Evolutionary conservation across 2,888 invertebrate genomes (phyloP).

Genomic region (Temnothorax rugatulus): DNA sequence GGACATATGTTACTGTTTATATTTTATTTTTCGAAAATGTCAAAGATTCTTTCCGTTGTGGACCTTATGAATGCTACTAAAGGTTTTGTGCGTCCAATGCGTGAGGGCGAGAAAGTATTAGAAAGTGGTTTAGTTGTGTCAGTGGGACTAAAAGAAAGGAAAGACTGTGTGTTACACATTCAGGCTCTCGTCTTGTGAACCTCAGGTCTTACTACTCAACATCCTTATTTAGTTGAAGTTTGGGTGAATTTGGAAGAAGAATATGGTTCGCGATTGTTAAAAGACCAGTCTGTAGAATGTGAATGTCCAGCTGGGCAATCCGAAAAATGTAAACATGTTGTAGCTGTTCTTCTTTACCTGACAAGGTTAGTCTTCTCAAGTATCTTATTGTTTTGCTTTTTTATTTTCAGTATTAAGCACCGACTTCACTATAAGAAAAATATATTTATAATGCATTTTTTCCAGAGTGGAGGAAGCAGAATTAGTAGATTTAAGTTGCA

Average conservation of each 20-base stretch:
- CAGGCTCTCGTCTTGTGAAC: not conserved
- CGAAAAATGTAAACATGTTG: not conserved
- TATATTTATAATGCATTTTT: not conserved
- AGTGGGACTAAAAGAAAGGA: not conserved
- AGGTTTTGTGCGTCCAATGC: too few relatives aligned
- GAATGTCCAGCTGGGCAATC: not conserved
- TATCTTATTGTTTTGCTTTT: too few relatives aligned
- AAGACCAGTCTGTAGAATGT: not conserved
- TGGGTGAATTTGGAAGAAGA: not conserved
- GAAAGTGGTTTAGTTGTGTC: not conserved
- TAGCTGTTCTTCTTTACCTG: not conserved
- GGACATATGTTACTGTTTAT: not conserved
- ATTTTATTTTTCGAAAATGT: not conserved
- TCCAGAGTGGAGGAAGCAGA: not conserved
- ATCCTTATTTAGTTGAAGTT: not conserved
- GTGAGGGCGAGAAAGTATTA: not conserved
- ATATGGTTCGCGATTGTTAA: not conserved
- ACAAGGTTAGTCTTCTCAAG: not conserved
- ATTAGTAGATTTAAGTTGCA: not conserved
- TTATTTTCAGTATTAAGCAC: too few relatives aligned
- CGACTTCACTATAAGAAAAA: too few relatives aligned
- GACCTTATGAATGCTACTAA: too few relatives aligned
- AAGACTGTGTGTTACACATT: not conserved
- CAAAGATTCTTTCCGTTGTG: not conserved
- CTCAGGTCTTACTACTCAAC: not conserved